Evolutionary conservation across 2,113 vertebrate genomes (phyloP).

Genomic region (Chlamydotis undulata): DNA sequence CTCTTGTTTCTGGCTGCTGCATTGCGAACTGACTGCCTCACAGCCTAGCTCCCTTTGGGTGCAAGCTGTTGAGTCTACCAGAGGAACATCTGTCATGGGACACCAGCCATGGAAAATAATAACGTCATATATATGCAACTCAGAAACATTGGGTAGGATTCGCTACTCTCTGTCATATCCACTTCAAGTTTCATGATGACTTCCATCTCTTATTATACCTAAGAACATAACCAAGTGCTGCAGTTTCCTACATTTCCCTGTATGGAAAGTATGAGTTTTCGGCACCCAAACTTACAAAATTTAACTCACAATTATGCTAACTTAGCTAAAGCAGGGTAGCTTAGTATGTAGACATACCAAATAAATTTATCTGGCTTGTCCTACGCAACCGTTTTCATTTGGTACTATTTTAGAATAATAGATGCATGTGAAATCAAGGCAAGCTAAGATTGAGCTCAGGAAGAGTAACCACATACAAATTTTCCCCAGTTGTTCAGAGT

Average conservation of each 20-base stretch:
- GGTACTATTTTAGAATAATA: neutral
- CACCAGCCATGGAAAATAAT: neutral
- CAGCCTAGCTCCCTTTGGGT: neutral
- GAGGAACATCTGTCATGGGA: neutral
- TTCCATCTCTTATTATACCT: neutral
- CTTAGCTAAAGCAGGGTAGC: neutral
- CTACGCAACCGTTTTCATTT: neutral
- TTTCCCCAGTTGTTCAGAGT: neutral
- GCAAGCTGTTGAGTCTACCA: neutral
- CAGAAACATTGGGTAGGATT: neutral
- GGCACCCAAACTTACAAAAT: neutral
- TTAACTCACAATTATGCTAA: neutral
- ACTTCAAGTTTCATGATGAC: neutral
- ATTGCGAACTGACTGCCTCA: neutral
- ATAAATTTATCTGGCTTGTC: neutral
- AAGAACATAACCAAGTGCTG: neutral
- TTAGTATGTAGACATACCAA: neutral
- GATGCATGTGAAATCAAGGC: neutral
- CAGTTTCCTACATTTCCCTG: neutral
- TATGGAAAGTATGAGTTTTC: neutral
- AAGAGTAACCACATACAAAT: neutral
- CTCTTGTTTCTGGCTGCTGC: neutral
- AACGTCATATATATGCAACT: neutral
- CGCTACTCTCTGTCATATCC: neutral
- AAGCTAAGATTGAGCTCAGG: neutral